Percentiles rank a stretch among this genome's conserved stretches.
Evolutionary conservation across 2,797 vertebrate species (phyloP).

Genomic region (Hippocampus kuda): DNA sequence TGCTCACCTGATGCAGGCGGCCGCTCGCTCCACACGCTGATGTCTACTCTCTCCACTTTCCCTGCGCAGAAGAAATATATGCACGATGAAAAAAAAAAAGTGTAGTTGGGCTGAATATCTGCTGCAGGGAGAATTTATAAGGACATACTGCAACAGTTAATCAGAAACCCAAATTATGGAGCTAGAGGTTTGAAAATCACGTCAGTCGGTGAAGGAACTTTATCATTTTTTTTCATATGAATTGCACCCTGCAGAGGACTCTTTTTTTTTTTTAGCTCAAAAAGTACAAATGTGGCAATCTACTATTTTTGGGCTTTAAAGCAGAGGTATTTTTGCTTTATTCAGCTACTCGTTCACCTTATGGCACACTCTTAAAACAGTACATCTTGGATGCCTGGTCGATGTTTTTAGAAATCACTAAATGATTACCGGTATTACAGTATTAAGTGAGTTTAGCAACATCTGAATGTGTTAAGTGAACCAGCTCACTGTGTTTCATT

Average conservation of each 20-base stretch:
- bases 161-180: neutral
- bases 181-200: neutral
- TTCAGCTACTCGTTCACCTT: neutral
- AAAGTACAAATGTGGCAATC: neutral
- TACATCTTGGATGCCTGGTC: neutral
- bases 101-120: neutral
- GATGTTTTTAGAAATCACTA: no score
- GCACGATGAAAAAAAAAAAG: neutral
- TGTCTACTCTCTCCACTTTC: constrained; percentile 24
- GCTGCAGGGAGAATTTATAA: neutral
- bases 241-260: neutral
- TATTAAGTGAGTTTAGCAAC: neutral
- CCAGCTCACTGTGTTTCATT: neutral
- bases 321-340: neutral
- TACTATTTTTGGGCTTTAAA: neutral
- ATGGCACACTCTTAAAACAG: neutral
- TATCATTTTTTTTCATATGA: neutral
- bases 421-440: no score
- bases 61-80: constrained; percentile 32
- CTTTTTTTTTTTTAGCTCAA: neutral
- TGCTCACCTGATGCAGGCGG: constrained; percentile 53
- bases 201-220: neutral
- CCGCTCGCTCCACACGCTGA: constrained; percentile 59
- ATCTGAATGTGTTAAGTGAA: neutral
- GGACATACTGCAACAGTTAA: constrained; percentile 12